Base-by-base conservation (phyloP, 2,888 invertebrate species). In the Sipunculus nudus region DNA sequence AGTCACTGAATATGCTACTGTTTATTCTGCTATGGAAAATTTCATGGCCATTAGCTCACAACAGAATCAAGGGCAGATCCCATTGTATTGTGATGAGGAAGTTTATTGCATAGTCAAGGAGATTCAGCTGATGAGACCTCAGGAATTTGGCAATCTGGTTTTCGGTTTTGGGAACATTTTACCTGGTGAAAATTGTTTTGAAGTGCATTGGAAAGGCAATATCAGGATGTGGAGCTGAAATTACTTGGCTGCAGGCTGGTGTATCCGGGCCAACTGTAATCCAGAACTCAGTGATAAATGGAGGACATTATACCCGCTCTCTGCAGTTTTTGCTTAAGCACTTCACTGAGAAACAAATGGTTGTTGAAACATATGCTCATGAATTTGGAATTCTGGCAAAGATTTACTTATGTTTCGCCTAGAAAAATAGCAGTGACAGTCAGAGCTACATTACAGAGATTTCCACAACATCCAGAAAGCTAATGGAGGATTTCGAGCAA, bases 1-100 rank as follows among this genome's bases (percentile, higher is more conserved):
- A 39, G 41, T 53, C 10, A 53, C 39, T n/a, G 25, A 45, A 13
- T 39, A 41, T 10, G 10, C 39, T 10, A 41, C 41, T 16, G 53
- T 53, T 25, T 53, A 53, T 26, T 19, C 53, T 23, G 53, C 39
- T 16, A 53, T 53, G 53, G 40, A 53, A 26, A 53, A 53, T n/a
- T 41, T 53, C 21, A 6, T 21, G 53, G 39, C 10, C 3, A 39
- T 53, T 16, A 13, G 53, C 28, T 53, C 53, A 13, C 53, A 53
- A 29, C 40, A 41, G 43, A 26, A 16, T 25, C 53, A 53, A 41
- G 26, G 26, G 23, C 16, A 53, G 25, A 53, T 53, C 3, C 53
- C 53, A 45, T 25, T 53, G 40, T 53, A 49, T 31, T 49, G 49
- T 29, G 49, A 49, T 49, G 49, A 49, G n/a, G 49, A 32, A 5